Evolutionary conservation across 2,888 invertebrate genomes (phyloP), one percentile per base, ranked within the genome.

Genomic region (Ceriagrion tenellum): DNA sequence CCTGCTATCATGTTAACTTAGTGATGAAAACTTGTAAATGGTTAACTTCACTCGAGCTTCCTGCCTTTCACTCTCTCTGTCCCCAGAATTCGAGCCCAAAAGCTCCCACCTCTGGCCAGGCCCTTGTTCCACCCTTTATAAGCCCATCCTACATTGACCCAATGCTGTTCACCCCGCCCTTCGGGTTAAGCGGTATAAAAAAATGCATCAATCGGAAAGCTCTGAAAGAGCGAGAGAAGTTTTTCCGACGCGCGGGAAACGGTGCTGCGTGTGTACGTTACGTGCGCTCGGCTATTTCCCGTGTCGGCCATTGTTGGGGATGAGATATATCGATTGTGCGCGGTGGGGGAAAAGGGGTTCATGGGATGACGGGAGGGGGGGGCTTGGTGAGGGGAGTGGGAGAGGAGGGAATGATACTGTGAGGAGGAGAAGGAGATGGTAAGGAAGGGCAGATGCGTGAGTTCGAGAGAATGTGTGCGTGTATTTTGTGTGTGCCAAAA

Each of bases 251-350:
- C 16, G 47, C 23, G 47, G n/a, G n/a, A 20, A 89, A 89, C n/a
- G 18, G n/a, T 47, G n/a, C n/a, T 10, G 10, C 26, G n/a, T 35
- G 81, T 69, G 69, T n/a, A 2, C 6, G n/a, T 69, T 69, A 18
- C 81, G 81, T 35, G 81, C 35, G 81, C 81, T 81, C 35, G 4
- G 81, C 81, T 35, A 35, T 81, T 81, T 81, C 81, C 81, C 81
- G 81, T 81, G 81, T 81, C 81, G 81, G 81, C 81, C 81, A 81
- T 81, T 81, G 81, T 81, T 81, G 81, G 81, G 69, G 81, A 81
- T 81, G 81, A 81, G 35, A 81, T 81, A 81, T 81, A 81, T 81
- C 35, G 81, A 81, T 81, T 81, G 81, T n/a, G 18, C 12, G 35
- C 81, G 30, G 59, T 23, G 90, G 2, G 56, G 40, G 40, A 2